Base-by-base conservation (phyloP, 2,888 invertebrate species). In the Agriotes lineatus region DNA sequence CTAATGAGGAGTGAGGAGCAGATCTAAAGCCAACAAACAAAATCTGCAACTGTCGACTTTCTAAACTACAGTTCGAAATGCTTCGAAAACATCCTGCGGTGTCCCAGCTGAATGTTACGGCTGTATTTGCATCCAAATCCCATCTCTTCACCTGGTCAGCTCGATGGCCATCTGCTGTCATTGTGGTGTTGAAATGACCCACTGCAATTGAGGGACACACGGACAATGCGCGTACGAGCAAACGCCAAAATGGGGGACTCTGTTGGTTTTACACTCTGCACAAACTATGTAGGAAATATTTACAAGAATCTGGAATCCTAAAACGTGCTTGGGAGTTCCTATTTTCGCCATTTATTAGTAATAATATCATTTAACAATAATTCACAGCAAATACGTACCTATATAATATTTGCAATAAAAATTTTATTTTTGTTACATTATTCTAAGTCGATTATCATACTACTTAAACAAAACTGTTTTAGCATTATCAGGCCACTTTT, bases 171-270 rank as follows among this genome's bases (percentile, higher is more conserved):
- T 82, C 82, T 82, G 82, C 82, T 82, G 80, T 82, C 81, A 81
- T 81, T 81, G 82, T 81, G 81, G 81, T 78, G 80, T 79, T 79
- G 80, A 80, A 80, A 80, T 82, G 81, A 80, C 81, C 80, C 79
- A 77, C 77, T 74, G 75, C 71, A 72, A 67, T 58, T 57, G 54
- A 67, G 67, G 70, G 70, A 67, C 64, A 58, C 57, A 45, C 62
- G 54, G 42, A 69, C 63, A 64, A 69, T 69, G 37, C 59, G n/a
- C 12, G 22, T 56, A 58, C 58, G 57, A 58, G 58, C 65, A 50
- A 63, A 62, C 68, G 57, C 59, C 63, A 64, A 68, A 63, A 57
- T 63, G 68, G 61, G 63, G 68, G 68, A 63, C 42, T 20, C 19
- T 58, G 58, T 58, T 58, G 42, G 42, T 58, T 58, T 58, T 58